These are phyloP conservation scores for Eremobia ochroleuca DNA, from an alignment of 2,888 invertebrate genomes.

Conservation along the genomic window DNA sequence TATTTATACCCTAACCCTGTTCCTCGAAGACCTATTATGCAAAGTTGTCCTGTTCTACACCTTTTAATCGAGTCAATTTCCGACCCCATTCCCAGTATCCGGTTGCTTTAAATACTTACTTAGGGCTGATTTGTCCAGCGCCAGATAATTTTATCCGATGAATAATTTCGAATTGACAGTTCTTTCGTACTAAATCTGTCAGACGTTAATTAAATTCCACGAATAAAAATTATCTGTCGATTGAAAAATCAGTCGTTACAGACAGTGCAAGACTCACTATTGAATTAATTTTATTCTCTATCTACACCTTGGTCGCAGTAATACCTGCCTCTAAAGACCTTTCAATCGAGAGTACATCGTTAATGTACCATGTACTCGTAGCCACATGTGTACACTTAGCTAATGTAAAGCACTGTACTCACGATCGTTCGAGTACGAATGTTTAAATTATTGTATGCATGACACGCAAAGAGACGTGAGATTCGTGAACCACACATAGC, in stretches of 20 bases:
- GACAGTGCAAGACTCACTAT: slow-evolving; percentile 2
- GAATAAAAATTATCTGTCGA: too few relatives aligned
- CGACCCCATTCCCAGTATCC: background rate
- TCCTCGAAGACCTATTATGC: background rate
- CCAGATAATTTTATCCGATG: too few relatives aligned
- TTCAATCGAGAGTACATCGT: background rate
- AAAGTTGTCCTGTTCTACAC: background rate
- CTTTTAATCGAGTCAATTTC: slow-evolving; percentile 3
- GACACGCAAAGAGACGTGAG: background rate
- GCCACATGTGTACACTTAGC: background rate
- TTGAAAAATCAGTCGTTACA: too few relatives aligned
- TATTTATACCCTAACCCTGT: background rate
- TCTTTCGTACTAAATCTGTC: too few relatives aligned
- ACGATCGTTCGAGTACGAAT: background rate
- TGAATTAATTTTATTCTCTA: slow-evolving; percentile 15
- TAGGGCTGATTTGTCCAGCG: too few relatives aligned
- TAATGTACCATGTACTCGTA: background rate
- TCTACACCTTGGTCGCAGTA: slow-evolving; percentile 14
- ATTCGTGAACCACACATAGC: background rate
- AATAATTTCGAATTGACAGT: too few relatives aligned
- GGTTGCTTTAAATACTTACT: slow-evolving; percentile 11
- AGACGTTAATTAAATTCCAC: too few relatives aligned
- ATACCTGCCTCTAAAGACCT: background rate
- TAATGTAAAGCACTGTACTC: slow-evolving; percentile 1
- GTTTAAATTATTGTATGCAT: background rate